Conservation (phyloP, 2,888 invertebrate species). For the Xestia ashworthii region DNA sequence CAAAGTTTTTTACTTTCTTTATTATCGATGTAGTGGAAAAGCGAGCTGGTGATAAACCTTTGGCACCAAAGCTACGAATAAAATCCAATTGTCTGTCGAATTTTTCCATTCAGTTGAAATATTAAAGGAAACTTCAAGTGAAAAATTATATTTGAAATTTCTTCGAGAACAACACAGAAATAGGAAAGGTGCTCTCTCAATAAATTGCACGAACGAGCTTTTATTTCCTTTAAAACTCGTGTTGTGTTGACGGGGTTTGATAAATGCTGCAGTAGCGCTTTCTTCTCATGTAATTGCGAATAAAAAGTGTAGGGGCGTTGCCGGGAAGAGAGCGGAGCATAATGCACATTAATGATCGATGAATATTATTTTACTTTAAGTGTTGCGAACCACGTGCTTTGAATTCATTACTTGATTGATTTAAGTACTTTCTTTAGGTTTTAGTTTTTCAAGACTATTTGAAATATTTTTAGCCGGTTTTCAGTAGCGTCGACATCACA, state of each 20-base stretch:
- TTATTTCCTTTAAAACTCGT: slow-evolving; percentile 63
- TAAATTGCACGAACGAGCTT: slow-evolving; percentile 59
- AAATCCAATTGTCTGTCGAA: slow-evolving; percentile 65
- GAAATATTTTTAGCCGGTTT: not conserved
- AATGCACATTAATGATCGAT: slow-evolving; percentile 55
- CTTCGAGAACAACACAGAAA: slow-evolving; percentile 43
- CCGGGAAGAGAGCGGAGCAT: slow-evolving; percentile 4
- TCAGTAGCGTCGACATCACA: not conserved
- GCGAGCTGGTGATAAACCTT: slow-evolving; percentile 60
- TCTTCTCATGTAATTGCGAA: slow-evolving; percentile 60
- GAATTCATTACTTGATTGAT: slow-evolving; percentile 25
- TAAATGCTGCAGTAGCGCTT: slow-evolving; percentile 56
- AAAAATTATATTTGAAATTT: slow-evolving; percentile 48
- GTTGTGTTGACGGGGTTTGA: slow-evolving; percentile 63
- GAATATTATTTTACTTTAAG: slow-evolving; percentile 38
- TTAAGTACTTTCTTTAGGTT: not conserved
- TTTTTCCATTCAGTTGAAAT: slow-evolving; percentile 68
- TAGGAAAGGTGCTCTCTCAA: slow-evolving; percentile 47
- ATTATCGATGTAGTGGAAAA: slow-evolving; percentile 68
- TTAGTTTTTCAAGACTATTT: not conserved
- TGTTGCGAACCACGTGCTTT: slow-evolving; percentile 18
- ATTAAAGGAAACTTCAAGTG: slow-evolving; percentile 43
- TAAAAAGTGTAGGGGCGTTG: slow-evolving; percentile 46
- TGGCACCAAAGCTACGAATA: slow-evolving; percentile 64
- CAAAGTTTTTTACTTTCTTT: slow-evolving; percentile 67